Conservation (phyloP, 2,888 invertebrate species). For the Diplolepis rosae region DNA sequence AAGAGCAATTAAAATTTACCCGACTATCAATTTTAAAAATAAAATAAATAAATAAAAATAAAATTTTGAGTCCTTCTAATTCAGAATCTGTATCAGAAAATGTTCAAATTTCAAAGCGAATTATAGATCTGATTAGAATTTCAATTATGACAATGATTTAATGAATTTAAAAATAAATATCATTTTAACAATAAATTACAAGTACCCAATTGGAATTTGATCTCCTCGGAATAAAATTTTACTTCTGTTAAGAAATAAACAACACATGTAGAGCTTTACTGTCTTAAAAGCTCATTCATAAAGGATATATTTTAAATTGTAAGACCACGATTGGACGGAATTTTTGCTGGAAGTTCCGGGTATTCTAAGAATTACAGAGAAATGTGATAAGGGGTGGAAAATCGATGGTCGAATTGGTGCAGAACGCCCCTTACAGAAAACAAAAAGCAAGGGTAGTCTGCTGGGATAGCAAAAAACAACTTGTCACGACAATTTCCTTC, state of each 20-base stretch:
- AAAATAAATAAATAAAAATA: no score
- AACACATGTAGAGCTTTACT: neutral
- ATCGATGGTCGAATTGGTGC: slow-evolving; percentile 27
- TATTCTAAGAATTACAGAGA: slow-evolving; percentile 13
- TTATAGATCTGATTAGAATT: no score
- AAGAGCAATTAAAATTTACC: no score
- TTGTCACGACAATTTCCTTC: neutral
- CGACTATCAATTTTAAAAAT: no score
- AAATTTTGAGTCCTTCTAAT: no score
- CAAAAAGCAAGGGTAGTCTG: neutral
- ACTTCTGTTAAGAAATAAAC: neutral
- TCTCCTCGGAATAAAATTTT: neutral
- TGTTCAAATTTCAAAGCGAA: no score
- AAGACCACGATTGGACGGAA: slow-evolving; percentile 9
- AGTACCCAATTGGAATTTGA: no score
- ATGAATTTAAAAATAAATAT: no score
- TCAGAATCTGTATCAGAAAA: no score
- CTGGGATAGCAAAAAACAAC: slow-evolving; percentile 12
- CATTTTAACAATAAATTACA: no score
- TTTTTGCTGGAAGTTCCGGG: slow-evolving; percentile 5
- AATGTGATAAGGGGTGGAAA: slow-evolving; percentile 23
- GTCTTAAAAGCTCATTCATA: neutral
- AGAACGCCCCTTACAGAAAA: slow-evolving; percentile 24
- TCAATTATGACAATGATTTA: no score
- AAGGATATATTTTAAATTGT: slow-evolving; percentile 17